Evolutionary conservation across 1,140 invertebrate species (phyloP), one percentile per base, ranked within the genome.

Genomic region (Ctenoplectra terminalis): DNA sequence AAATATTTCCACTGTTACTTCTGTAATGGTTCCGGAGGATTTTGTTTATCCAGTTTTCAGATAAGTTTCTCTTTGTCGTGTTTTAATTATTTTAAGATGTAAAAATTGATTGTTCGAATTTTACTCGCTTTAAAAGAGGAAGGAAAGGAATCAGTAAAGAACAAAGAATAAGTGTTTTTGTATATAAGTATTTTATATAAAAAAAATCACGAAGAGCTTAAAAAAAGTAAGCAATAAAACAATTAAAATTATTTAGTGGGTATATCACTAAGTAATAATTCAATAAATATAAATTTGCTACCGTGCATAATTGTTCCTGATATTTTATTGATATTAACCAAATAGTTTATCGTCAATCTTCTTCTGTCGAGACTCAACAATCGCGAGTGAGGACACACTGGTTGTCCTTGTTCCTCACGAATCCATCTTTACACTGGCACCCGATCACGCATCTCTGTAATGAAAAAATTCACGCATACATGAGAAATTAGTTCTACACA

Each of bases 391-490:
- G 43, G 9, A 87, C 56, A 2, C 84, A 87, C 23, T 48, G 7
- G 4, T 34, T 29, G 7, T 37, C 2, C 0, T 0, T 56, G 31
- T 87, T 81, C 31, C 48, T 81, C 26, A 86, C 15, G 34, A 34
- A 70, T 34, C 76, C 86, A 0, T 15, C 0, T 17, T 9, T 52
- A 11, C 86, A 87, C 0, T 80, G 31, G 20, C 86, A 87, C 4
- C 81, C 81, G 13, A 69, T 31, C 3, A 29, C 0, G n/a, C 86
- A 87, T 1, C 3, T 56, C 86, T 87, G 43, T 15, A 87, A 81
- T 37, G 52, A 4, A 48, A n/a, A 48, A 29, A 17, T 43, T 17
- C 26, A n/a, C 1, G 2, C 1, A 8, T 23, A 11, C n/a, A 23
- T 64, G 23, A 8, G 11, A 8, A 4, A 3, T 34, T 3, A 23